These are phyloP conservation scores for Mormyrops attenuatus DNA, from an alignment of 2,797 vertebrate species.

Conservation along the genomic window DNA sequence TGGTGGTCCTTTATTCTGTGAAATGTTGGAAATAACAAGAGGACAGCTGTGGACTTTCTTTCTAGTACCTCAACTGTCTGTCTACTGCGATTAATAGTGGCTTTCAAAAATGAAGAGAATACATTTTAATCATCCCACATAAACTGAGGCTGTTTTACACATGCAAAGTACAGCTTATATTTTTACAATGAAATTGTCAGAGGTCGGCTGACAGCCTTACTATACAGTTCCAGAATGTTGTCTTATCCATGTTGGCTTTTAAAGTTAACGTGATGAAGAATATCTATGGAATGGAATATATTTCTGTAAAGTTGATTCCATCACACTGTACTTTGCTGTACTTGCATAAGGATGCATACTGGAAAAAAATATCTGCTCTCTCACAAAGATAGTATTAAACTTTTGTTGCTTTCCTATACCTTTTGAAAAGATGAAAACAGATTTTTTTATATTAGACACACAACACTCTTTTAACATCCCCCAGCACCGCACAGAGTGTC, in stretches of 20 bases:
- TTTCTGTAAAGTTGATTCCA: slow-evolving; percentile 4
- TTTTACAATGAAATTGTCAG: not conserved
- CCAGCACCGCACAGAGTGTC: not conserved
- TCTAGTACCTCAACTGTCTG: not conserved
- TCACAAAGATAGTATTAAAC: not conserved
- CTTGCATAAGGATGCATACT: slow-evolving; percentile 8
- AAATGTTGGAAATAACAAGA: slow-evolving; percentile 12
- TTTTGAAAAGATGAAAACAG: not conserved
- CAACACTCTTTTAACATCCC: not conserved
- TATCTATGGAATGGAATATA: slow-evolving; percentile 3
- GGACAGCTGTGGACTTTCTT: not conserved
- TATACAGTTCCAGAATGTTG: not conserved
- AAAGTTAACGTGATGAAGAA: not conserved
- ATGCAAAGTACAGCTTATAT: not conserved
- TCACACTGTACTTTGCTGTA: not conserved
- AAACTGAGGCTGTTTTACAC: not conserved
- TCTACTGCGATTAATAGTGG: not conserved
- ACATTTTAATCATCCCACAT: not conserved
- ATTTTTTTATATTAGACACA: not conserved
- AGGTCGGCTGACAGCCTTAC: not conserved
- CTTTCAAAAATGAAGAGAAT: not conserved
- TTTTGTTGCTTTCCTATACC: not conserved
- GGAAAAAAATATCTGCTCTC: not conserved
- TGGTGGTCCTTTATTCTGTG: not conserved
- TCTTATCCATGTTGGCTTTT: not conserved